Evolutionary conservation across 1,140 invertebrate genomes (phyloP), one percentile per base, ranked within the genome.

Genomic region (Thaumatotibia leucotreta): DNA sequence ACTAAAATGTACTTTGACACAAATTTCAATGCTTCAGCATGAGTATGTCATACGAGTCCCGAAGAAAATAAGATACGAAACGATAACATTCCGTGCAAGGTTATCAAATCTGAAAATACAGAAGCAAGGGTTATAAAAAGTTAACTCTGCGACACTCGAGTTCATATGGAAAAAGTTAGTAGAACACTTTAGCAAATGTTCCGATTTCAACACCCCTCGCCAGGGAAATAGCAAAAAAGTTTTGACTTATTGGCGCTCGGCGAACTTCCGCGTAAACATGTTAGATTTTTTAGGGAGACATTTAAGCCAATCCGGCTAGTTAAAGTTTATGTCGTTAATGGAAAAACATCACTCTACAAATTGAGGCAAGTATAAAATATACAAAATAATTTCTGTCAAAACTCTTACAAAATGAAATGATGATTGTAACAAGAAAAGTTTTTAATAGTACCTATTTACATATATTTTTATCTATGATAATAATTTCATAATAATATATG

Each of bases 81-180:
- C 20, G 10, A 20, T 49, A 20, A 11, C 6, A 22, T 4, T 22
- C 49, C 20, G 22, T 1, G 24, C 10, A 5, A 20, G 20, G 10
- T 80, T 80, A 68, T 77, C 75, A 76, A 73, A 77, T 72, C 64
- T 65, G 72, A 63, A 54, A 68, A 70, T 61, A 76, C 67, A 74
- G 71, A 70, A 63, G 73, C 69, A 66, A 65, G 64, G 70, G 75
- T 72, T 76, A 79, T 80, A 81, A 79, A 84, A 84, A 82, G 73
- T 83, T 74, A 74, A 72, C 67, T 72, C 70, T 64, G 72, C 70
- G 67, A 75, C 72, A 78, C 74, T 76, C 70, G 71, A 83, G 61
- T 82, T 83, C 83, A 82, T 83, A 83, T 81, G 80, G 78, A 75
- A 68, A 77, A 83, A 84, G 80, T 84, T 84, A 71, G 68, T 39